Base-by-base conservation (phyloP, 2,888 invertebrate species). In the Hybos culiciformis region DNA sequence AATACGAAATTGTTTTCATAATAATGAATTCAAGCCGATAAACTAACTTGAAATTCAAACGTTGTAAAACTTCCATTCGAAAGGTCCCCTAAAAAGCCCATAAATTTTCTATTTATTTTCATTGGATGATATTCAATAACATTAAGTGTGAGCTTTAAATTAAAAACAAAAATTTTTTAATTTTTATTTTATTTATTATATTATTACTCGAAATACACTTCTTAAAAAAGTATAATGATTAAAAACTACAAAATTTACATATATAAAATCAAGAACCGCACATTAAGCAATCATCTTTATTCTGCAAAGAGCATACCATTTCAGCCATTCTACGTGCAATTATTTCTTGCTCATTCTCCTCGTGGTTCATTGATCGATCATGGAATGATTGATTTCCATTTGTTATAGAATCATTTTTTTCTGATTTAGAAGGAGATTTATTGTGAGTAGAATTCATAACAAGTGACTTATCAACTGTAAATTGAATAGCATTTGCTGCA, bases 401-500 rank as follows among this genome's bases (percentile, higher is more conserved):
- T 12, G 5, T 12, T 29, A n/a, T 3, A 8, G 36, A 46, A 42
- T 48, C 57, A 3, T 51, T 54, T 24, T 46, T 48, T n/a, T 39
- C 62, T 55, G 68, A 69, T 2, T 63, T 57, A 3, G 32, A 33
- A 23, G 33, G 33, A 4, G 33, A 34, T 29, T 36, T 36, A 5
- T 48, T 45, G 20, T 37, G 34, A n/a, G 38, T 20, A 11, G 24
- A 24, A 18, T 42, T 37, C 31, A 12, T 49, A 26, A 48, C 48
- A 9, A 36, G 23, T 14, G 43, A 23, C 1, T 96, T 96, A 65
- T 97, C 93, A 0, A 97, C 93, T 0, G 97, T 97, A 64, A 98
- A 97, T 61, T 98, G 93, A 53, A 97, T 91, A 5, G 97, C 92
- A 63, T 88, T 83, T 2, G 86, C 92, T 1, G 97, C 97, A 6